Evolutionary conservation across 92 coral and sea anemone genomes (phyloP).

Genomic region (Blastomussa wellsi): DNA sequence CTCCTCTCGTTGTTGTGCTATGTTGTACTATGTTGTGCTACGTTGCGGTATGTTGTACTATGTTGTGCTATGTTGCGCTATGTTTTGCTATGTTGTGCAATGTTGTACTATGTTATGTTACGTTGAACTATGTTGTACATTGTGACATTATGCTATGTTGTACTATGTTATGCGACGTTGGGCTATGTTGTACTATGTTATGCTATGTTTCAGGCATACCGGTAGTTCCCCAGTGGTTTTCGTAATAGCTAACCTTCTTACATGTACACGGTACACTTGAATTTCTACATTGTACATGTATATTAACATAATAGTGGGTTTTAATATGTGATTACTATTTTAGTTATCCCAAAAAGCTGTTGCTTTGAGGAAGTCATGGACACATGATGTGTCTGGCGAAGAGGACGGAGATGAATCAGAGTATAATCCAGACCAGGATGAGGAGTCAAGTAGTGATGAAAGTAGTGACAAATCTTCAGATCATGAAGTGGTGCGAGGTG

Average conservation of each 20-base stretch:
- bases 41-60: too few relatives aligned
- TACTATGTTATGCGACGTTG: too few relatives aligned
- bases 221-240: slow-evolving; percentile 32
- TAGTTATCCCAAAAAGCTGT: slow-evolving; percentile 32
- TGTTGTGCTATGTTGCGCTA: too few relatives aligned
- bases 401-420: slow-evolving; percentile 40
- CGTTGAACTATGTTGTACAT: too few relatives aligned
- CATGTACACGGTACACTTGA: slow-evolving; percentile 25
- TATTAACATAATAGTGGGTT: slow-evolving; percentile 34
- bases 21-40: too few relatives aligned
- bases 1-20: too few relatives aligned
- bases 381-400: slow-evolving; percentile 35
- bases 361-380: slow-evolving; percentile 32
- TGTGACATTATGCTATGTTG: too few relatives aligned
- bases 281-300: slow-evolving; percentile 27
- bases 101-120: too few relatives aligned
- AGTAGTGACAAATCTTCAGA: slow-evolving; percentile 25
- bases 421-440: slow-evolving; percentile 39
- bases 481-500: slow-evolving; percentile 15
- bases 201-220: slow-evolving; percentile 27
- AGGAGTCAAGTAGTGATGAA: slow-evolving; percentile 34
- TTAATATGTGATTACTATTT: slow-evolving; percentile 31
- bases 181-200: too few relatives aligned
- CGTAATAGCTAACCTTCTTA: slow-evolving; percentile 31
- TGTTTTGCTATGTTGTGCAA: too few relatives aligned